Evolutionary conservation across 2,888 invertebrate species (phyloP).

Genomic region (Encarsia formosa): DNA sequence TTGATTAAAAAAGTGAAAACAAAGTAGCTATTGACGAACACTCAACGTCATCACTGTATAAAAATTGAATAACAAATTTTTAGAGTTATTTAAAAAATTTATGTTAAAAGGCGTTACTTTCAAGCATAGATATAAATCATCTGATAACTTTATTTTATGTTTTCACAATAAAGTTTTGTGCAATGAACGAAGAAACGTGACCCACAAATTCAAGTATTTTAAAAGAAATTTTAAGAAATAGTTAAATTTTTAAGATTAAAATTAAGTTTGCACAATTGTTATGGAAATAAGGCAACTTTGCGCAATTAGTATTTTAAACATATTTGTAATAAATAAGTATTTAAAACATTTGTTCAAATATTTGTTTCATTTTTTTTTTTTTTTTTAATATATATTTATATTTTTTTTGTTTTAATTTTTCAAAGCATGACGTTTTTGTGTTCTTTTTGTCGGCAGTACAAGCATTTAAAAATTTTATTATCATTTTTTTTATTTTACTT

Average conservation of each 20-base stretch:
- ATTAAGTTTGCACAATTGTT: constrained; percentile 2
- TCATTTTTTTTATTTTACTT: constrained; percentile 3
- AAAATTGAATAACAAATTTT: neutral
- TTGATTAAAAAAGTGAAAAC: constrained; percentile 15
- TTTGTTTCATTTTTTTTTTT: constrained; percentile 2
- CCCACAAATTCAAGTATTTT: neutral
- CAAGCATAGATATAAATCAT: neutral
- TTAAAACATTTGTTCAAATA: constrained; percentile 8
- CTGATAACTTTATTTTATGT: neutral
- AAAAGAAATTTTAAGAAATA: no score
- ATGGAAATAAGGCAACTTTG: constrained; percentile 8
- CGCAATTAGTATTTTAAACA: constrained; percentile 9
- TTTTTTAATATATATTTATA: neutral
- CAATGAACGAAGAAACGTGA: no score
- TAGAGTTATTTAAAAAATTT: neutral
- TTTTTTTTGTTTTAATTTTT: neutral
- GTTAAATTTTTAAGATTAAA: neutral
- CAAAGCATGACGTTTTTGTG: neutral
- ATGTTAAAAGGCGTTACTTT: neutral
- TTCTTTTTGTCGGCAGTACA: constrained; percentile 8
- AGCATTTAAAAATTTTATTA: constrained; percentile 7
- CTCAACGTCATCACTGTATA: constrained; percentile 1
- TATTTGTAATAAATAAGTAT: constrained; percentile 4
- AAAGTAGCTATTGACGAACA: constrained; percentile 8
- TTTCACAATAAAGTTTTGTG: no score